Base-by-base conservation (phyloP, 2,888 invertebrate species). In the Acleris laterana region DNA sequence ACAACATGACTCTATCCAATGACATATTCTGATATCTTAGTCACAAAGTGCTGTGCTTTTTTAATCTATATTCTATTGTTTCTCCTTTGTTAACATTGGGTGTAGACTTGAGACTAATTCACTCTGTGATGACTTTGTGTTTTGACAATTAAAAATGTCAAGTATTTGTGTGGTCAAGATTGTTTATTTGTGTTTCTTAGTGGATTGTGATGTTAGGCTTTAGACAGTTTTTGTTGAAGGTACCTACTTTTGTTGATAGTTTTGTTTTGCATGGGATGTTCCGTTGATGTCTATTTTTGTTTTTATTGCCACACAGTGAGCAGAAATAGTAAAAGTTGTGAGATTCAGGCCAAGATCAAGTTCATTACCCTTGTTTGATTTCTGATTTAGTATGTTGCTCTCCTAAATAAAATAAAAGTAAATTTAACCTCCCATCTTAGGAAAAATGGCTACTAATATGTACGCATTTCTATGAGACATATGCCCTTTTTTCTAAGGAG, bases 211-310 rank as follows among this genome's bases (percentile, higher is more conserved):
- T 88, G 89, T 81, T 82, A 80, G 82, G 79, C 65, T 82, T 89
- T 81, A 84, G 76, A 74, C 82, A 78, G 71, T 76, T 88, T 70
- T 77, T 86, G 69, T 81, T 84, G 69, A 88, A 86, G 87, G 87
- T 89, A 79, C 57, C 62, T 69, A 44, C 20, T 19, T 63, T 64
- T 53, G 32, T 58, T 17, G 32, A 28, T 32, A 52, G 52, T 58
- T 59, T 49, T 53, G 59, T 62, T 55, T 38, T 38, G 38, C 38
- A 38, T 32, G 44, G 22, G 28, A 11, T n/a, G 16, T 50, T 44
- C 28, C 11, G 20, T 56, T 65, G 53, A 52, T 46, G 50, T 51
- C 57, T 66, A 66, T 65, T 65, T 65, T 56, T 20, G 55, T 55
- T 55, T 49, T 65, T 60, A 65, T 50, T 56, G 55, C 60, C 50